Base-by-base conservation (phyloP, 2,113 vertebrate genomes). In the Phyllostomus hastatus region DNA sequence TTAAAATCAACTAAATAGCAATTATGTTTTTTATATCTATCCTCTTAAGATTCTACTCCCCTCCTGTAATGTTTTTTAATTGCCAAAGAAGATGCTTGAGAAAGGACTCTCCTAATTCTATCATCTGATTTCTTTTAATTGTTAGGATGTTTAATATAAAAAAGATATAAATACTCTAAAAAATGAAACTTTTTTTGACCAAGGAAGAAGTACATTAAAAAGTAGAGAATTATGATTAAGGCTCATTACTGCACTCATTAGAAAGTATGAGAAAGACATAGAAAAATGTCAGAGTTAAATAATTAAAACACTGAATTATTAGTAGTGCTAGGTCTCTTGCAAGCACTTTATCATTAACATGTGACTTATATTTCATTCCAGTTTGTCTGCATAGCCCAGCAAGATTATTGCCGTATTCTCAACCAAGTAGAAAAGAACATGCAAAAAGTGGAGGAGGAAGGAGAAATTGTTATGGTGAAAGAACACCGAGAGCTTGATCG, bases 391-490 rank as follows among this genome's bases (percentile, higher is more conserved):
- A 99, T 99, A 97, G 99, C 99, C 54, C 99, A 99, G 98, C 99
- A 99, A 98, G 99, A 99, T 97, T 99, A 99, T 97, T 99, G 99
- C 98, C 99, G 99, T 97, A 99, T 99, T 97, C 99, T 99, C 94
- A 99, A 99, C 97, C 99, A 99, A 98, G 99, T 99, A 91, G 99
- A 99, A 98, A 99, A 99, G 98, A 99, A 99, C 98, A 99, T 99
- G 99, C 99, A 99, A 98, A 99, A 99, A 96, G 99, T 99, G 2
- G 99, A 99, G 97, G 99, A 99, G 96, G 99, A 99, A 97, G 99
- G 99, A 9, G 99, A 99, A 98, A 99, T 99, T 17, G 99, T 99
- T 59, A 99, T 99, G 99, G 99, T 99, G 97, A 99, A 99, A 98
- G 99, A 99, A 35, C 99, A 99, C 96, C 98, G 99, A 4, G 99